Base-by-base conservation (phyloP, 64 coral and sea anemone species). In the Montipora efflorescens region DNA sequence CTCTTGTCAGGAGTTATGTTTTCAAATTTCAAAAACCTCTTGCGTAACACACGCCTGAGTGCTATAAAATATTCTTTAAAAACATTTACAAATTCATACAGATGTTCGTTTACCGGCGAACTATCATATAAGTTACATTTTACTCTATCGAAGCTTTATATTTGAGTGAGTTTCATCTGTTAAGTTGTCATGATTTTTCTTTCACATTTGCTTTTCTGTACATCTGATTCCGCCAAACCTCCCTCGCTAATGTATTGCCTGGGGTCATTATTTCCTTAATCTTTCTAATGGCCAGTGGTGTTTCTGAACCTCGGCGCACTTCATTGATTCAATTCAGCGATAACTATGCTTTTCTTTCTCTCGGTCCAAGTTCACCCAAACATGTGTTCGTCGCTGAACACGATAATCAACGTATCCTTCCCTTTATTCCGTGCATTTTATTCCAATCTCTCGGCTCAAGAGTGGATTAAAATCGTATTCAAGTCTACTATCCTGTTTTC, bases 51-150 rank as follows among this genome's bases (percentile, higher is more conserved):
- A 49, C 13, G 53, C 53, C 53, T 11, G 66, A 86, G 68, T 36
- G 14, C 19, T 86, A 86, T 86, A 86, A 86, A 86, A 86, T 70
- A 86, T 46, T 71, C 66, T 72, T 86, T 68, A 49, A 21, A 78
- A 49, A 86, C 82, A 86, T 86, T 86, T 50, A 86, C 82, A 86
- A 86, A 71, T 86, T 86, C 82, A 71, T 86, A 86, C 82, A 71
- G 43, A 86, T 71, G 64, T 71, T 72, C 82, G 62, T 47, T 66
- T 10, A 70, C 53, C 53, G 6, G 66, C 62, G 82, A 86, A 86
- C 64, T 23, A 72, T 71, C 18, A 71, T 86, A 71, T 86, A 50
- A 49, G 44, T 69, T 71, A 71, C 66, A 71, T 86, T 71, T 86
- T 86, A 8, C 15, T 86, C 66, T 86, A 47, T 68, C 49, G 47